Base-by-base conservation (phyloP, 2,797 vertebrate species). In the Molossus alvarezi region DNA sequence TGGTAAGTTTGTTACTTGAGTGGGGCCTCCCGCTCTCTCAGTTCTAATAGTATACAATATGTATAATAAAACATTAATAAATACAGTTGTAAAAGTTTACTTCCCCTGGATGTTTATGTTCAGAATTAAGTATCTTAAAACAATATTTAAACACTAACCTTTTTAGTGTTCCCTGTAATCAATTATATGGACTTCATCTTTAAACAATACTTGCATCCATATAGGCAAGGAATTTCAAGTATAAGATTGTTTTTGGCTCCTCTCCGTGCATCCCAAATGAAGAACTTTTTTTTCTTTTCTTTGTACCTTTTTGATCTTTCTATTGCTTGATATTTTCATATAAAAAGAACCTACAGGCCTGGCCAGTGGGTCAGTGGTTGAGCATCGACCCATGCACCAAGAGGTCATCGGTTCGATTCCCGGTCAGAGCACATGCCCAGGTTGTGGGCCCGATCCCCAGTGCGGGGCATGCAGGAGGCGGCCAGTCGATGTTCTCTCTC, bases 61-160 rank as follows among this genome's bases (percentile, higher is more conserved):
- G 98, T 98, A 97, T 94, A 97, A 97, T 97, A 93, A 97, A 97
- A 83, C 94, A 92, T 98, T 96, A 98, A 98, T 99, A 98, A 98
- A 98, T 97, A 94, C 76, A 95, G 94, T 98, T 98, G 98, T 95
- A 97, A 97, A 97, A 97, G 93, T 94, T n/a, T 97, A 88, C 76
- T 94, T 98, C 69, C 81, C 45, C 77, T 97, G 69, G 79, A 72
- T 97, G 82, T 91, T 94, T 97, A 87, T 96, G 96, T 98, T 98
- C 93, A 97, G 48, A 97, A 94, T 90, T 71, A 73, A 62, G 62
- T 95, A 29, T 91, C 65, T n/a, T 97, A 69, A 87, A 23, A 9
- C 72, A 86, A 18, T 65, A 81, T 29, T 80, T 92, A 91, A 90
- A 29, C 37, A 21, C 71, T 71, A 75, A 69, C 13, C 13, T 87